A percentile compares a stretch with the other conserved stretches of the same genome.
Conservation (phyloP, 2,888 invertebrate genomes). For the Calameuta idolon region DNA sequence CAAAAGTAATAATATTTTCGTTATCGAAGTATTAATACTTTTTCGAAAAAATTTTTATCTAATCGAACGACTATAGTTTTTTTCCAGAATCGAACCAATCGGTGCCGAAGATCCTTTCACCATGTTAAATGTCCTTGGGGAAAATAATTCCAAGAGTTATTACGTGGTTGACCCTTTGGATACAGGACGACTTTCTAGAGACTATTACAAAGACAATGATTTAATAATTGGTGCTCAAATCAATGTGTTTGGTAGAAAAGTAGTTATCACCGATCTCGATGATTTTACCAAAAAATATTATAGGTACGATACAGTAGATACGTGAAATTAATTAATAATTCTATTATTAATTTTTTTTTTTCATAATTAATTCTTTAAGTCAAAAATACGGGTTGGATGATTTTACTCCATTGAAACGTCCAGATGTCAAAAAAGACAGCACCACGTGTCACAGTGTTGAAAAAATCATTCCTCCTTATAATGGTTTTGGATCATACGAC, state of each 20-base stretch:
- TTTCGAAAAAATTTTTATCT: neutral
- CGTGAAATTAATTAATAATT: neutral
- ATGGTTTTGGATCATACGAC: constrained; percentile 90
- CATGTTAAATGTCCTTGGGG: constrained; percentile 75
- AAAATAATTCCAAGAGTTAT: constrained; percentile 68
- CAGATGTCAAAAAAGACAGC: constrained; percentile 62
- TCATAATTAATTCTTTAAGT: constrained; percentile 32
- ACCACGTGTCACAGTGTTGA: constrained; percentile 39
- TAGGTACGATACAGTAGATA: constrained; percentile 44
- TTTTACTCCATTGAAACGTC: constrained; percentile 71
- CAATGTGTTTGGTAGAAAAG: constrained; percentile 84
- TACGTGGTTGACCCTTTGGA: constrained; percentile 73
- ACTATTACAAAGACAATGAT: constrained; percentile 79
- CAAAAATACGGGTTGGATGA: constrained; percentile 69
- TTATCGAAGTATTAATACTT: neutral
- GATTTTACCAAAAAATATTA: constrained; percentile 89
- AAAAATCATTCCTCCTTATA: constrained; percentile 80
- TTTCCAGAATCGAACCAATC: constrained; percentile 46
- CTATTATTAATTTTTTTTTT: neutral
- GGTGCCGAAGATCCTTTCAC: constrained; percentile 70
- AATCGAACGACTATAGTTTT: constrained; percentile 34
- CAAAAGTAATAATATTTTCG: constrained; percentile 72
- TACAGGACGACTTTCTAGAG: constrained; percentile 66
- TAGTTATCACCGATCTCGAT: constrained; percentile 87
- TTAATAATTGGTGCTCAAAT: constrained; percentile 84